These are phyloP conservation scores for Henricia sp. DNA, from an alignment of 53 echinoderm and acorn worm genomes.

Conservation along the genomic window DNA sequence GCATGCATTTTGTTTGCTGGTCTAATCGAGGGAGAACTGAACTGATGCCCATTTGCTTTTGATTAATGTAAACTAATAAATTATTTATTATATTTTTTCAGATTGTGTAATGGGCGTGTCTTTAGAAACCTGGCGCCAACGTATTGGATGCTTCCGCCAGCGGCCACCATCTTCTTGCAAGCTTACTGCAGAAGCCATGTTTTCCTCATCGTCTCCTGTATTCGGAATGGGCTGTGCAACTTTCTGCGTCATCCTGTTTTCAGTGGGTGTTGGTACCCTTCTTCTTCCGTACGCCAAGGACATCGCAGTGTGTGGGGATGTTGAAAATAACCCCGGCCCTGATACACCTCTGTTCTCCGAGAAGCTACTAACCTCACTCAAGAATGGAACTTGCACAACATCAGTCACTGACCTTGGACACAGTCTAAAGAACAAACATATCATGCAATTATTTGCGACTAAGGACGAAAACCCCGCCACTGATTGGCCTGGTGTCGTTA, in stretches of 20 bases:
- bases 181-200: conserved; percentile 1
- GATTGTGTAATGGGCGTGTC: conserved; percentile 45
- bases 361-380: conserved; percentile 20
- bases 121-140: conserved; percentile 38
- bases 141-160: conserved; percentile 36
- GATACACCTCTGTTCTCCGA: conserved; percentile 27
- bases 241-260: conserved; percentile 27
- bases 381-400: conserved; percentile 50
- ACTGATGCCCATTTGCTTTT: conserved; percentile 26
- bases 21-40: too few relatives aligned
- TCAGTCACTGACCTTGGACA: conserved; percentile 53
- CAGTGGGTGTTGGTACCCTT: conserved; percentile 24
- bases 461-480: conserved; percentile 28
- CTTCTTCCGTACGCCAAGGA: conserved; percentile 9
- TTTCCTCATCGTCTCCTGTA: conserved; percentile 14
- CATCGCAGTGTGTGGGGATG: conserved; percentile 26
- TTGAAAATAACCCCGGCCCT: conserved; percentile 37
- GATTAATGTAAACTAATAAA: conserved; percentile 1
- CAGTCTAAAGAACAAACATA: conserved; percentile 20
- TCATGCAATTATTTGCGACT: conserved; percentile 13
- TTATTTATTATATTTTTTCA: conserved; percentile 15
- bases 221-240: conserved; percentile 30
- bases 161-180: conserved; percentile 4
- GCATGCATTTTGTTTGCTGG: too few relatives aligned
- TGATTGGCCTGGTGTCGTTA: conserved; percentile 30